Percentiles rank a stretch among this genome's conserved stretches.
These are phyloP conservation scores for Acanthaster planci DNA, from an alignment of 35 echinoderm and acorn worm genomes.

Conservation along the genomic window DNA sequence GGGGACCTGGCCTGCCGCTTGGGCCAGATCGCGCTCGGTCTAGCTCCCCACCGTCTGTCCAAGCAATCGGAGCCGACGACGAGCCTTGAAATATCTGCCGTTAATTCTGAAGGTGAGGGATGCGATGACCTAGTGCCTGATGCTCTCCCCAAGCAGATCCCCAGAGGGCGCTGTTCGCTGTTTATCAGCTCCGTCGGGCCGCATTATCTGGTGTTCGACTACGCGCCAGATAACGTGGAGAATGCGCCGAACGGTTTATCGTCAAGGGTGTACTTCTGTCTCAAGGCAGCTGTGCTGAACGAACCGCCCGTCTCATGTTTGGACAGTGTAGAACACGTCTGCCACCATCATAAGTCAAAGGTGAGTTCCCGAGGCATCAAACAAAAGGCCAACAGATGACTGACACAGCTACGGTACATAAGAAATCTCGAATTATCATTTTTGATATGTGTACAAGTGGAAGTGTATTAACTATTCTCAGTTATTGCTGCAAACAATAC, in stretches of 20 bases:
- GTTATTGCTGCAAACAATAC: too few species aligned
- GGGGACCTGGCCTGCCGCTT: not conserved
- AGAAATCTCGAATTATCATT: too few species aligned
- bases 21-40: slow-evolving; percentile 36
- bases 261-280: not conserved
- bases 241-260: not conserved
- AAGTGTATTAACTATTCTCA: too few species aligned
- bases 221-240: not conserved
- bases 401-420: not conserved
- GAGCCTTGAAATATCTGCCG: not conserved
- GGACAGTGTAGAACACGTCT: not conserved
- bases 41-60: not conserved
- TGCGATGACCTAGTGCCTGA: not conserved
- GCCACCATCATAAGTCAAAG: not conserved
- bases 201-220: slow-evolving; percentile 14
- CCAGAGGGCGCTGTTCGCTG: not conserved
- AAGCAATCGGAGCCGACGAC: not conserved
- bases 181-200: not conserved
- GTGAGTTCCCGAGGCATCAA: not conserved
- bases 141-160: not conserved
- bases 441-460: too few species aligned
- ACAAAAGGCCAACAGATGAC: not conserved
- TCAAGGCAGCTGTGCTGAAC: not conserved
- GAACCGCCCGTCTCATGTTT: not conserved
- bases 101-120: not conserved